These are phyloP conservation scores for Aeoliscus strigatus DNA, from an alignment of 2,797 vertebrate species.

Conservation along the genomic window DNA sequence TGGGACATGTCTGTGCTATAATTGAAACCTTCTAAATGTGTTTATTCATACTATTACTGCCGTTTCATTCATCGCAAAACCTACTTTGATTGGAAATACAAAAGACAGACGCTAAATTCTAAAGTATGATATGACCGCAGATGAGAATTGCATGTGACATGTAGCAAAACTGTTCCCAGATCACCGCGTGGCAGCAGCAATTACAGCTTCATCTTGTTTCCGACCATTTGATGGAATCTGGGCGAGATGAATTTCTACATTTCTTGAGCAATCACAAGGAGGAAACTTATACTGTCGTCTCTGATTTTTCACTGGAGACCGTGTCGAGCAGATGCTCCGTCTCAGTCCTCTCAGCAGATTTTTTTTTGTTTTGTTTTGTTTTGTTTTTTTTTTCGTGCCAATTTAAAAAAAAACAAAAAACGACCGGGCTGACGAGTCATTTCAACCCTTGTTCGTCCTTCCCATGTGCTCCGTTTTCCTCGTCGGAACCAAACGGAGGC, in stretches of 20 bases:
- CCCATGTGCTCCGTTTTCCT: conserved; percentile 38
- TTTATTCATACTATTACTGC: no score
- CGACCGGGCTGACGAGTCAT: no score
- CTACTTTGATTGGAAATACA: no score
- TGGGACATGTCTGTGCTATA: no score
- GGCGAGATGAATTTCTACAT: conserved; percentile 36
- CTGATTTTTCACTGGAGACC: conserved; percentile 41
- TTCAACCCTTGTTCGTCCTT: no score
- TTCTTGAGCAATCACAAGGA: conserved; percentile 33
- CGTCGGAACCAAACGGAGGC: no score
- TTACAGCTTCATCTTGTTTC: conserved; percentile 43
- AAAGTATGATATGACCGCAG: conserved; percentile 21
- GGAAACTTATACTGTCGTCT: conserved; percentile 35
- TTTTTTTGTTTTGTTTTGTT: conserved; percentile 9
- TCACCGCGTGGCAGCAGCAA: conserved; percentile 28
- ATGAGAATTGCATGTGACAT: conserved; percentile 27
- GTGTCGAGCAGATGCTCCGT: conserved; percentile 65
- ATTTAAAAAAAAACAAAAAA: no score
- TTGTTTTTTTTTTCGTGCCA: no score
- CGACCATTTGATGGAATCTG: conserved; percentile 43
- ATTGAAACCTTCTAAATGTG: no score
- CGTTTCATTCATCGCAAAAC: no score
- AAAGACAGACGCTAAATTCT: conserved; percentile 9
- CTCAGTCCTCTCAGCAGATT: conserved; percentile 52
- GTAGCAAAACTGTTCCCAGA: conserved; percentile 31